These are phyloP conservation scores for Podarcis siculus DNA, from an alignment of 2,797 vertebrate species.

Conservation along the genomic window DNA sequence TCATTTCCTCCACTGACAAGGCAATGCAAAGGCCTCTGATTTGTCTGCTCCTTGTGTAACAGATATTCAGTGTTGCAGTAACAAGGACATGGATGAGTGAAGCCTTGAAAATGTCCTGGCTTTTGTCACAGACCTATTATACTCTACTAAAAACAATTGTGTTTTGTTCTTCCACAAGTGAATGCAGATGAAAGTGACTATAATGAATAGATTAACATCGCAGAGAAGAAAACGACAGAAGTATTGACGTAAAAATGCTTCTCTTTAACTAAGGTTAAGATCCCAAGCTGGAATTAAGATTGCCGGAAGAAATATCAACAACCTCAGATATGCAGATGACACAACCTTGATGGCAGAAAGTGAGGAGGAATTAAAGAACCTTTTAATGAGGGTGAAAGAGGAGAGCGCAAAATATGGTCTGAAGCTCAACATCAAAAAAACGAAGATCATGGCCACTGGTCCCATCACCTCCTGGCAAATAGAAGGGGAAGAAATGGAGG, in stretches of 20 bases:
- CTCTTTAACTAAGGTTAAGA: neutral
- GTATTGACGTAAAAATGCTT: neutral
- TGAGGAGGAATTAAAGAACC: too few species aligned
- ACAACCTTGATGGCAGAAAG: too few species aligned
- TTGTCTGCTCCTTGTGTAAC: slow-evolving; percentile 20
- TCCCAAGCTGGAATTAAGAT: too few species aligned
- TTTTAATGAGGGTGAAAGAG: too few species aligned
- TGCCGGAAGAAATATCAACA: too few species aligned
- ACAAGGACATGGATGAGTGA: slow-evolving; percentile 17
- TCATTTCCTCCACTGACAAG: slow-evolving; percentile 23
- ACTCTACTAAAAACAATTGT: slow-evolving; percentile 33
- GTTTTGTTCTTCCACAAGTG: slow-evolving; percentile 15
- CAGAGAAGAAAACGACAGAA: slow-evolving; percentile 20
- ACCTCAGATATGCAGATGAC: too few species aligned
- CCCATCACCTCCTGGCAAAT: too few species aligned
- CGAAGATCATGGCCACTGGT: too few species aligned
- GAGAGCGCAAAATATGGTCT: too few species aligned
- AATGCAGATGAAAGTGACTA: neutral
- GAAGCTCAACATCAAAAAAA: too few species aligned
- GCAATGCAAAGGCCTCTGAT: slow-evolving; percentile 22
- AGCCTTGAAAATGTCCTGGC: slow-evolving; percentile 36
- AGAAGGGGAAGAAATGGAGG: too few species aligned
- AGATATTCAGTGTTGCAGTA: slow-evolving; percentile 29
- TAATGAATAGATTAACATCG: slow-evolving; percentile 38
- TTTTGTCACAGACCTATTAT: slow-evolving; percentile 40